Evolutionary conservation across 2,113 vertebrate species (phyloP).

Genomic region (Agelaius phoeniceus): DNA sequence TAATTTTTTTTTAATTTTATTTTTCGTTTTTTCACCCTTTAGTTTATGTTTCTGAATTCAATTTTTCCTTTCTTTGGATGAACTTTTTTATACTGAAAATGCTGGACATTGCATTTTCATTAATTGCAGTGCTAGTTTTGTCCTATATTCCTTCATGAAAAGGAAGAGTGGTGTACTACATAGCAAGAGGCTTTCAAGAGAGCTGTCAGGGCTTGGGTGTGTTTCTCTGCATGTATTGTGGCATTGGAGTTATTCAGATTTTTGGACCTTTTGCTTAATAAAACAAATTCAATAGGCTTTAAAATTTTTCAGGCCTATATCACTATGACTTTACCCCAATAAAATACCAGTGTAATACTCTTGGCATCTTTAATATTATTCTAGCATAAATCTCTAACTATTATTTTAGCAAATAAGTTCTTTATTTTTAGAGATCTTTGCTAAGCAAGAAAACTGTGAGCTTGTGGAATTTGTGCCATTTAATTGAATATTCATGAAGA

Average conservation of each 20-base stretch:
- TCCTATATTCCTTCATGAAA: not conserved
- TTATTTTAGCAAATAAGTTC: not conserved
- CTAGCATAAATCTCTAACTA: not conserved
- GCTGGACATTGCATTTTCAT: not conserved
- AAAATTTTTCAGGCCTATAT: not conserved
- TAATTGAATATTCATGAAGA: not conserved
- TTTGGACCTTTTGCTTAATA: not conserved
- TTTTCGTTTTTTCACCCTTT: not conserved
- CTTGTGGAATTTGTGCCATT: not conserved
- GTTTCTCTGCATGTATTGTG: not conserved
- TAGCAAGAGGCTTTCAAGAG: not conserved
- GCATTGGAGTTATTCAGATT: not conserved
- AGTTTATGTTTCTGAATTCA: not conserved
- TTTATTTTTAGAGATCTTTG: not conserved
- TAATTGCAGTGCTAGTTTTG: constrained; percentile 30
- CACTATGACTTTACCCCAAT: not conserved
- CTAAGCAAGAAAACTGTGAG: not conserved
- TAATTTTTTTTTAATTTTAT: not conserved
- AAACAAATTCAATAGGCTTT: not conserved
- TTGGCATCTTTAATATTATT: not conserved
- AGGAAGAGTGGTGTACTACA: not conserved
- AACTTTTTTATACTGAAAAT: not conserved
- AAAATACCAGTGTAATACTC: not conserved
- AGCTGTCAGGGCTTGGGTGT: not conserved
- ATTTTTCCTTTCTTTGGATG: not conserved